Percentiles rank a stretch among this genome's conserved stretches.
Evolutionary conservation across 2,888 invertebrate species (phyloP).

Genomic region (Schrankia costaestrigalis): DNA sequence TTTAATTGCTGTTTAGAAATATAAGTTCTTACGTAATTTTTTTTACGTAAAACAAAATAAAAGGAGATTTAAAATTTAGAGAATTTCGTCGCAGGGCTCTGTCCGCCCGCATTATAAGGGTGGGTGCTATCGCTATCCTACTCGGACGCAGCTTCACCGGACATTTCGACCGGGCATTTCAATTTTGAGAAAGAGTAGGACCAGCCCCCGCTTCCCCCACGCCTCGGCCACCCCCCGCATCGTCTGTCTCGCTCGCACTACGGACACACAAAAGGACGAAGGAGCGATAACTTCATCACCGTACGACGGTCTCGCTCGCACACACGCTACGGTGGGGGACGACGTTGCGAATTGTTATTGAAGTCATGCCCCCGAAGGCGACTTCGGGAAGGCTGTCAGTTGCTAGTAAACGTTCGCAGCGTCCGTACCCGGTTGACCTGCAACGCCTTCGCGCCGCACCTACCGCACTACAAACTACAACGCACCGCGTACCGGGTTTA

Average conservation of each 20-base stretch:
- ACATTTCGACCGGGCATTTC: conserved; percentile 82
- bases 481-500: conserved; percentile 49
- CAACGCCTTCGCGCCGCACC: conserved; percentile 53
- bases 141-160: conserved; percentile 81
- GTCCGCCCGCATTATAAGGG: conserved; percentile 78
- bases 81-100: conserved; percentile 72
- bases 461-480: conserved; percentile 56
- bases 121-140: conserved; percentile 78
- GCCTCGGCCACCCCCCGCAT: conserved; percentile 46
- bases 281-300: conserved; percentile 81
- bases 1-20: conserved; percentile 18
- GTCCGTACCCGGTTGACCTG: conserved; percentile 71
- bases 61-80: conserved; percentile 72
- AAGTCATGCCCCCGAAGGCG: conserved; percentile 81
- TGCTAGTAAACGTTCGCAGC: conserved; percentile 77
- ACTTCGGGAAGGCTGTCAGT: conserved; percentile 81
- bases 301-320: conserved; percentile 73
- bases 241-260: conserved; percentile 68
- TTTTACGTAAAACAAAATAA: conserved; percentile 43
- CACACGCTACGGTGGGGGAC: conserved; percentile 77
- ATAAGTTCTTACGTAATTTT: conserved; percentile 23
- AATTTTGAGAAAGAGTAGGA: conserved; percentile 82
- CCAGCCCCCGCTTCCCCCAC: conserved; percentile 64
- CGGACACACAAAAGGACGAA: conserved; percentile 81
- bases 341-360: conserved; percentile 82